phyloP scores from a whole-genome alignment of 2,113 vertebrate species.

The Archilochus colubris region DNA sequence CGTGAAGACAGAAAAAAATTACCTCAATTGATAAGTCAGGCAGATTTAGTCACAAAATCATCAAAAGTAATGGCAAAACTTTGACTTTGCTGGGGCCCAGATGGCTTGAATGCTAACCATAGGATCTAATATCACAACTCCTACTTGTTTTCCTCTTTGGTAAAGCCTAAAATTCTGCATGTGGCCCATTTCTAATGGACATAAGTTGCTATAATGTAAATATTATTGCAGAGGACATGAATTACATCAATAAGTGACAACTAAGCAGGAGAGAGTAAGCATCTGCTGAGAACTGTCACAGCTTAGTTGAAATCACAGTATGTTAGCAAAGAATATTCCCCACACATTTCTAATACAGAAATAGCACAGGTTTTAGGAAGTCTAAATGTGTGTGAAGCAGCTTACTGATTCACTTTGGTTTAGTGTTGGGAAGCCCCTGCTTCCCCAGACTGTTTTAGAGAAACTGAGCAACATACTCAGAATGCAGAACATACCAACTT shows the following conservation, averaged over 20 bases:
- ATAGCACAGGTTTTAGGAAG: constrained; percentile 49
- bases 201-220: constrained; percentile 24
- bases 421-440: neutral
- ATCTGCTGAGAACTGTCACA: neutral
- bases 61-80: neutral
- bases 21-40: neutral
- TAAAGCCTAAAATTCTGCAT: neutral
- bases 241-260: neutral
- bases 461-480: neutral
- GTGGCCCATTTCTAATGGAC: constrained; percentile 7
- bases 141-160: neutral
- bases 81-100: neutral
- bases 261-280: neutral
- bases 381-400: neutral
- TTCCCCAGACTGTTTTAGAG: constrained; percentile 26
- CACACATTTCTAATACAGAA: constrained; percentile 30
- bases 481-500: neutral
- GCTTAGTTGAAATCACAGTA: neutral
- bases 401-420: neutral
- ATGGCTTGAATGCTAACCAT: neutral
- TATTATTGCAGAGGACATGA: neutral
- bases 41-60: neutral
- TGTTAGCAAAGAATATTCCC: neutral
- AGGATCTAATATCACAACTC: neutral
- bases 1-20: neutral